Conservation (phyloP, 2,888 invertebrate genomes). For the Agrochola lota region DNA sequence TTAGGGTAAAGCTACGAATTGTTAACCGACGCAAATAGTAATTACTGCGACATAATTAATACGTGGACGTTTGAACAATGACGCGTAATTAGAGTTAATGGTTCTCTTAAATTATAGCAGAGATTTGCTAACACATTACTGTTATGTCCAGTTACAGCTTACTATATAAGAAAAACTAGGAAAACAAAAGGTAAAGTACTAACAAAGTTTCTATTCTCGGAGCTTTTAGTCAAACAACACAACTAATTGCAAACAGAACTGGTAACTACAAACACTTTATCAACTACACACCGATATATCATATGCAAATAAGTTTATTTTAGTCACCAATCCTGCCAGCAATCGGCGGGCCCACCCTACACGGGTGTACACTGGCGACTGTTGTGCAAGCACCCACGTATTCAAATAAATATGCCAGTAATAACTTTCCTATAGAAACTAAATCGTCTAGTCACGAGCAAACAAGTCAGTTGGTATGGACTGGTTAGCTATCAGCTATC, state of each 20-base stretch:
- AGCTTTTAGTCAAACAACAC: conserved; percentile 34
- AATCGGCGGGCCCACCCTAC: conserved; percentile 60
- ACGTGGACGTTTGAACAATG: conserved; percentile 52
- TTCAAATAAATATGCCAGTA: conserved; percentile 86
- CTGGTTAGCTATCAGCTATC: conserved; percentile 67
- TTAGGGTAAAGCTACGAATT: conserved; percentile 58
- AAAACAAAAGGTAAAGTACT: neutral
- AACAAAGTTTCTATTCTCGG: conserved; percentile 11
- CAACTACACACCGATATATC: conserved; percentile 32
- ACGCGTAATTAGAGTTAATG: conserved; percentile 51
- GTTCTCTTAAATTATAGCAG: conserved; percentile 8
- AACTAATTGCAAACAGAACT: conserved; percentile 38
- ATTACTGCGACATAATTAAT: conserved; percentile 66
- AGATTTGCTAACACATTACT: conserved; percentile 31
- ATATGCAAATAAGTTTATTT: conserved; percentile 61
- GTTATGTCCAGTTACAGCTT: conserved; percentile 14
- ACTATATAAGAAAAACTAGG: neutral
- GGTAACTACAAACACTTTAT: conserved; percentile 28
- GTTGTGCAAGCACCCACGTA: conserved; percentile 88
- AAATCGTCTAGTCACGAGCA: conserved; percentile 88
- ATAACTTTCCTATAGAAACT: conserved; percentile 88
- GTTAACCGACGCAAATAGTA: conserved; percentile 60
- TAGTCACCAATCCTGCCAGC: conserved; percentile 37
- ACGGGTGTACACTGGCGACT: conserved; percentile 76
- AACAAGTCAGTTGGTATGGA: conserved; percentile 74